Evolutionary conservation across 1,140 invertebrate species (phyloP).

Genomic region (Drosophila persimilis): DNA sequence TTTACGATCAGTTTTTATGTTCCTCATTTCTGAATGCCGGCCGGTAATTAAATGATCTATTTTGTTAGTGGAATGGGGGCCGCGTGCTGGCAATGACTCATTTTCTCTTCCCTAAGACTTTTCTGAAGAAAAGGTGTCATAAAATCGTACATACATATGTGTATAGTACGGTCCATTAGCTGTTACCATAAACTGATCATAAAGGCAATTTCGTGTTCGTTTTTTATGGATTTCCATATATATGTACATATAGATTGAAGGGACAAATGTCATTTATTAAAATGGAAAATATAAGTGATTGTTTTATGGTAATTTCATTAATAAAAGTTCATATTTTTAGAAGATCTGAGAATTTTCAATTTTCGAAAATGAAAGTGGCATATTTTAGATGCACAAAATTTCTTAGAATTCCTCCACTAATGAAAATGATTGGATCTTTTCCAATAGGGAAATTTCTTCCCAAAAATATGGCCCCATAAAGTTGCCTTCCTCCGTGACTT

Average conservation of each 20-base stretch:
- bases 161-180: conserved; percentile 37
- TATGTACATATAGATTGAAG: neutral
- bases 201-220: conserved; percentile 33
- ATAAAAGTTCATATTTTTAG: neutral
- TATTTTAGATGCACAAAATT: neutral
- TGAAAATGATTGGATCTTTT: neutral
- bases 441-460: neutral
- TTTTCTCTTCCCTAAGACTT: neutral
- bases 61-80: conserved; percentile 11
- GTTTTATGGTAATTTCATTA: neutral
- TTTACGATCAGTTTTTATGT: conserved; percentile 63
- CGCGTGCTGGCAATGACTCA: conserved; percentile 46
- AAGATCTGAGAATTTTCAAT: neutral
- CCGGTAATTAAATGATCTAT: conserved; percentile 70
- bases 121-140: conserved; percentile 39
- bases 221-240: conserved; percentile 21
- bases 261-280: neutral
- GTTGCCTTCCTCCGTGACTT: conserved; percentile 4
- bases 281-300: neutral
- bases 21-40: conserved; percentile 60
- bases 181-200: conserved; percentile 45
- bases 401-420: neutral
- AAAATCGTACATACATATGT: conserved; percentile 20
- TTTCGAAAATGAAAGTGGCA: neutral
- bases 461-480: conserved; percentile 7